phyloP scores from a whole-genome alignment of 2,113 vertebrate species.

The Gracilinanus agilis region DNA sequence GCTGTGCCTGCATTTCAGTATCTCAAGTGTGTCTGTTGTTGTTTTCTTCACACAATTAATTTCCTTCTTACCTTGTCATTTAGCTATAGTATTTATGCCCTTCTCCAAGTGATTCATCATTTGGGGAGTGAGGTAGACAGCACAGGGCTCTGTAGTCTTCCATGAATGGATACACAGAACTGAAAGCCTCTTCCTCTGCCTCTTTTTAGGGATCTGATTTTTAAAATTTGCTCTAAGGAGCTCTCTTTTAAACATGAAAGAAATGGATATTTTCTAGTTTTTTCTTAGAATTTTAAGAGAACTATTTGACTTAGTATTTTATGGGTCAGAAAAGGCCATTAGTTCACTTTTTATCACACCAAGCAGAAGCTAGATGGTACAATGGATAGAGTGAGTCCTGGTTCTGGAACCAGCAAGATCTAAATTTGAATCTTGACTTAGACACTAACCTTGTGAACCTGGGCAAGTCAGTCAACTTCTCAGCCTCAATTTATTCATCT shows the following conservation, averaged over 20 bases:
- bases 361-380: neutral
- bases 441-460: neutral
- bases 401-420: neutral
- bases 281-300: conserved; percentile 16
- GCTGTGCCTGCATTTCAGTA: conserved; percentile 23
- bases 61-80: neutral
- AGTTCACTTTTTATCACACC: neutral
- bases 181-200: neutral
- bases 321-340: neutral
- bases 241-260: neutral
- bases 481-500: neutral
- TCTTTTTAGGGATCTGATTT: conserved; percentile 15
- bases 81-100: conserved; percentile 5
- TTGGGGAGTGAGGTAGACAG: conserved; percentile 9
- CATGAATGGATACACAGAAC: neutral
- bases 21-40: conserved; percentile 49
- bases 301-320: neutral
- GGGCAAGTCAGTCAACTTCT: neutral
- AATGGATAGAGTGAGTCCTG: neutral
- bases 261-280: neutral
- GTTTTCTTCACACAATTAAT: conserved; percentile 48
- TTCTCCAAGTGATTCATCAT: neutral
- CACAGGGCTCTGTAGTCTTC: neutral
- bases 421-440: neutral
- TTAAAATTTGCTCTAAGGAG: neutral